A percentile compares a stretch with the other conserved stretches of the same genome.
These are phyloP conservation scores for Pangasius krempfi DNA, from an alignment of 2,797 vertebrate genomes.

Conservation along the genomic window DNA sequence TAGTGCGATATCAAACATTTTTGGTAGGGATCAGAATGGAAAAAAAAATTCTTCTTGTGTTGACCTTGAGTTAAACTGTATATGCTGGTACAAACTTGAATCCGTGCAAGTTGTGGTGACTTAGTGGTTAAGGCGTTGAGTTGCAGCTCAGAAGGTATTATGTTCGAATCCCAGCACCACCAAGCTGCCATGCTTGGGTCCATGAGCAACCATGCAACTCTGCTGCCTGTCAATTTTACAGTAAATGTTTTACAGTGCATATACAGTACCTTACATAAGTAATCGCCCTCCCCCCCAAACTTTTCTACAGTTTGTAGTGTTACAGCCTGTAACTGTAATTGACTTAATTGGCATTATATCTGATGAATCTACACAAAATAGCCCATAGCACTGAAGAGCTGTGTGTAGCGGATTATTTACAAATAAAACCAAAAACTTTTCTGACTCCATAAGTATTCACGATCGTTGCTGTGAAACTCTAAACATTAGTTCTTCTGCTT, in stretches of 20 bases:
- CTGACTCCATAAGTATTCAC: background rate
- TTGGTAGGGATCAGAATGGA: background rate
- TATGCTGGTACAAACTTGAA: background rate
- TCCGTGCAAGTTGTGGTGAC: background rate
- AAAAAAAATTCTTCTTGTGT: background rate
- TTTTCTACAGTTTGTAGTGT: too few species aligned
- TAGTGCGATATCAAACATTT: background rate
- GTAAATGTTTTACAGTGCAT: background rate
- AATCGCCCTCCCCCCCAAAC: background rate
- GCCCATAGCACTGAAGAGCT: background rate
- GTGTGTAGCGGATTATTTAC: background rate
- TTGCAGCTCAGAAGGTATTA: background rate
- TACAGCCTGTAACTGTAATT: background rate
- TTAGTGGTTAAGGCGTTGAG: background rate
- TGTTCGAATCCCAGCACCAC: background rate
- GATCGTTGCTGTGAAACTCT: background rate
- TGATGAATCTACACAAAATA: background rate
- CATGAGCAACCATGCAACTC: background rate
- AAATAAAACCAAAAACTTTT: background rate
- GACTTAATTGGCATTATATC: background rate
- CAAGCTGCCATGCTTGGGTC: background rate
- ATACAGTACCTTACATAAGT: background rate
- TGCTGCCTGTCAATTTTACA: background rate
- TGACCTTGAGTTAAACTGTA: background rate
- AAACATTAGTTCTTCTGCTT: background rate